Conservation (phyloP, 2,888 invertebrate genomes). For the Acrocyrtus sp. region DNA sequence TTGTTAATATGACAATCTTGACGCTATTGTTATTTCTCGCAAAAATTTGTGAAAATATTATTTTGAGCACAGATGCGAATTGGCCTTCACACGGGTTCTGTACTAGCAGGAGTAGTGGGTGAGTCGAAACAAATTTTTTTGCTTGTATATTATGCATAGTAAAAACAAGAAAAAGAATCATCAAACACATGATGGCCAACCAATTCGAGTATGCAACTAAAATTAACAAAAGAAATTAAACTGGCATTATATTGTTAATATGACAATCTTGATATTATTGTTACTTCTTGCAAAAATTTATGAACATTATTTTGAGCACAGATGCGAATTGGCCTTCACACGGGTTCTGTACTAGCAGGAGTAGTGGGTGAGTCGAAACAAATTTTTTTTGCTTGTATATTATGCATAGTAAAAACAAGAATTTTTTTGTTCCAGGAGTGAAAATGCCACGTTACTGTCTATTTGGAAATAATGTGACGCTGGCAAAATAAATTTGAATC, state of each 20-base stretch:
- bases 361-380: constrained; percentile 74
- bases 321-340: constrained; percentile 96
- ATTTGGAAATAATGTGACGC: constrained; percentile 94
- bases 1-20: too few relatives aligned
- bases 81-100: constrained; percentile 92
- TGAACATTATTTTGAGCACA: constrained; percentile 67
- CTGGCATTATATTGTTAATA: too few relatives aligned
- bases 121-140: constrained; percentile 2
- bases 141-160: neutral
- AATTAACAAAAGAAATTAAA: too few relatives aligned
- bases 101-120: constrained; percentile 90
- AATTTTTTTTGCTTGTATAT: neutral
- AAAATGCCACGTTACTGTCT: constrained; percentile 95
- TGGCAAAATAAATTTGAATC: constrained; percentile 97
- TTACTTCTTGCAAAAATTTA: too few relatives aligned
- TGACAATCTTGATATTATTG: too few relatives aligned
- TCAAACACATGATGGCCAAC: constrained; percentile 90
- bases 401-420: too few relatives aligned
- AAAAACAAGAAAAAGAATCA: too few relatives aligned
- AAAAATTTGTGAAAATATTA: too few relatives aligned
- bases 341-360: constrained; percentile 92
- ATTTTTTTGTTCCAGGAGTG: too few relatives aligned
- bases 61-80: constrained; percentile 85
- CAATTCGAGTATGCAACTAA: constrained; percentile 86
- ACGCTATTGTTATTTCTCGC: too few relatives aligned